Base-by-base conservation (phyloP, 2,797 vertebrate genomes). In the Sebastes cheni region DNA sequence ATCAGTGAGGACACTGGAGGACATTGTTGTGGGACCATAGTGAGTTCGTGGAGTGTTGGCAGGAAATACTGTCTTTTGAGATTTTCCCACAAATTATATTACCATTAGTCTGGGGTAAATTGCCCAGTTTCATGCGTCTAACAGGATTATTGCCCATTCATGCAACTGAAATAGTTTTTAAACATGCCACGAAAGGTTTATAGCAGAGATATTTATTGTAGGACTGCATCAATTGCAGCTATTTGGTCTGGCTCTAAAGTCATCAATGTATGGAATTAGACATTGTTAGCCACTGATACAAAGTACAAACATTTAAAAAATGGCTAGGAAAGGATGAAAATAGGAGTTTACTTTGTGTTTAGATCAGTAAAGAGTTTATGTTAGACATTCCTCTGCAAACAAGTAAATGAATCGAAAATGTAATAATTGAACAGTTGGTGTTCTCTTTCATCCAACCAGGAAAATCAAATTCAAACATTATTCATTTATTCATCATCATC, bases 21-120 rank as follows among this genome's bases (percentile, higher is more conserved):
- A 66, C 74, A 79, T 77, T 86, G 46, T 86, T 78, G 67, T 68
- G 23, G 6, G 59, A 64, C 58, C 60, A 60, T 34, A 39, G 52
- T 29, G 25, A 66, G 34, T 84, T 59, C 18, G 32, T 46, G 32
- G 72, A 75, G 76, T 64, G 65, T 72, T 77, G 60, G 60, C 67
- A 86, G 71, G 54, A 80, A 83, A 82, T 68, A 65, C 74, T 60
- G 42, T 72, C 52, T 84, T 72, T 72, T 72, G 39, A 84, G 52
- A 80, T 80, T 84, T 75, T 75, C 52, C 67, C 55, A 55, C 86
- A 86, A 81, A 82, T 88, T 39, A 52, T 62, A 79, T 89, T 84
- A 75, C 36, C 70, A 66, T 79, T 64, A 58, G 59, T 68, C 67
- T 34, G 6, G 30, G 64, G 8, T 80, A 81, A 86, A 80, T 81